phyloP scores from a whole-genome alignment of 2,797 vertebrate species.

The Threskiornis aethiopicus region DNA sequence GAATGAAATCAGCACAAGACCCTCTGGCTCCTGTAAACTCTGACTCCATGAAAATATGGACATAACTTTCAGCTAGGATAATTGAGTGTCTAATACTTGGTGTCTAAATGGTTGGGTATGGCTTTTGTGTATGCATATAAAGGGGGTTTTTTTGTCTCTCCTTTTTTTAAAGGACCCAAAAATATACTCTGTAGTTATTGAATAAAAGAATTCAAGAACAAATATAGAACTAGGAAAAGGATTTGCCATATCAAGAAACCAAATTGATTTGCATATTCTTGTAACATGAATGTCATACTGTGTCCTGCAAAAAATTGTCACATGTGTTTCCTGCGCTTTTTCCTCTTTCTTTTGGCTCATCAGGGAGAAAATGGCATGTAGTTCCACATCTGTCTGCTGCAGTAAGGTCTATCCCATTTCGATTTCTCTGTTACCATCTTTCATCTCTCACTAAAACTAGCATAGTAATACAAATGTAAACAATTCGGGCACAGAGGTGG shows the following conservation, averaged over 20 bases:
- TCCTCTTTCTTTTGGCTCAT: not conserved
- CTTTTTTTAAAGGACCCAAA: not conserved
- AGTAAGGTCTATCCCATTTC: not conserved
- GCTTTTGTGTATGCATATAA: not conserved
- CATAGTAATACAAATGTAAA: not conserved
- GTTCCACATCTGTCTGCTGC: not conserved
- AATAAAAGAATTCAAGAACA: not conserved
- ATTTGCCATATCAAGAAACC: not conserved
- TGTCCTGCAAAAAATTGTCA: not conserved
- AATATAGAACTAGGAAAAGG: not conserved
- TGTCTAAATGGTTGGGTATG: not conserved
- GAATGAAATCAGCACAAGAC: not conserved
- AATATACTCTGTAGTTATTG: not conserved
- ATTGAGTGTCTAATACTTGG: not conserved
- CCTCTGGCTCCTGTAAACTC: not conserved
- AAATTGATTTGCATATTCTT: not conserved
- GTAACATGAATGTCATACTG: not conserved
- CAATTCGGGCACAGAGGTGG: not conserved
- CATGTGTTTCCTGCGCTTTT: not conserved
- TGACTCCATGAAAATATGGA: not conserved
- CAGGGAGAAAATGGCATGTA: not conserved
- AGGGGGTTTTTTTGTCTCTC: accelerated
- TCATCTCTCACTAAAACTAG: not conserved
- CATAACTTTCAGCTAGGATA: not conserved
- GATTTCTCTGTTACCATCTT: not conserved